phyloP scores from a whole-genome alignment of 2,888 invertebrate genomes.

The Lasioglossum pauxillum region DNA sequence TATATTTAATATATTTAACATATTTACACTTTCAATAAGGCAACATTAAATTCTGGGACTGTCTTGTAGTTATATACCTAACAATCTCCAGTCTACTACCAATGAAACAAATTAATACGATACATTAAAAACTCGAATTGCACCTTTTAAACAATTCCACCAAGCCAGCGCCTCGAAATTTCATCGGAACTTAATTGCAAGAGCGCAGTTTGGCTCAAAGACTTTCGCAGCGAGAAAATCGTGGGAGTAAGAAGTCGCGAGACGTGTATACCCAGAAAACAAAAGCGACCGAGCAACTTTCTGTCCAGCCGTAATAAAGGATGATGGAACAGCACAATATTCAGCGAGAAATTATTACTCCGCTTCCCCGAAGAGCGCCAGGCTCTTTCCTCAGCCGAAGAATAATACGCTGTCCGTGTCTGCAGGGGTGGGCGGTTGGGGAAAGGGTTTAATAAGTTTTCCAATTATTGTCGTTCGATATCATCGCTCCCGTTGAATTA shows the following conservation, averaged over 20 bases:
- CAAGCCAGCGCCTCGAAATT: neutral
- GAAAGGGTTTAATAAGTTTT: slow-evolving; percentile 69
- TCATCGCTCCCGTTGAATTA: slow-evolving; percentile 73
- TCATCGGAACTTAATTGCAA: neutral
- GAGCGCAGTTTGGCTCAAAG: neutral
- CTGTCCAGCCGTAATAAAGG: slow-evolving; percentile 31
- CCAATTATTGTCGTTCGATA: slow-evolving; percentile 66
- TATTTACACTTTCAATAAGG: no score
- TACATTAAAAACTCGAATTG: neutral
- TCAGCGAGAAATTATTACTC: slow-evolving; percentile 46
- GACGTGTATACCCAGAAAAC: slow-evolving; percentile 12
- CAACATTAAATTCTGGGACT: neutral
- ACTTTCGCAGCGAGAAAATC: neutral
- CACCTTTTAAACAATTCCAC: neutral
- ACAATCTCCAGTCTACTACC: no score
- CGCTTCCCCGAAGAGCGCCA: neutral
- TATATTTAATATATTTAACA: no score
- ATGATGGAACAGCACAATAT: slow-evolving; percentile 36
- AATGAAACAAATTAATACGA: neutral
- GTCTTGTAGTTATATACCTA: no score
- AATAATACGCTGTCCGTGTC: slow-evolving; percentile 48
- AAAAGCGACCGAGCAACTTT: slow-evolving; percentile 29
- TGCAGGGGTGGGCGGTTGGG: neutral
- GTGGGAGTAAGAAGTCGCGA: neutral
- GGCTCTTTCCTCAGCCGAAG: slow-evolving; percentile 31